phyloP scores from a whole-genome alignment of 2,888 invertebrate genomes.

The Ephialtes manifestator region DNA sequence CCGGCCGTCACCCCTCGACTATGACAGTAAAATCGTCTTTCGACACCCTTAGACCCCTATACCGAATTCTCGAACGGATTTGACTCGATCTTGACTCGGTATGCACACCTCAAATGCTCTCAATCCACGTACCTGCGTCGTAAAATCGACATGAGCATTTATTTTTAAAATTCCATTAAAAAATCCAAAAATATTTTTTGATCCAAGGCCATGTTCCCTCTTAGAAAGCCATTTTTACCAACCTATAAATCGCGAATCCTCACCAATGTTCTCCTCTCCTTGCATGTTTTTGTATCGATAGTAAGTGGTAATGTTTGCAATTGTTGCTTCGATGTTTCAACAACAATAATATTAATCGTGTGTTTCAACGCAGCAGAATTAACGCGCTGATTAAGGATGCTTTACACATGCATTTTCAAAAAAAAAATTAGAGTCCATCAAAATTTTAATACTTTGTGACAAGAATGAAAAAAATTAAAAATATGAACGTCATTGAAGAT shows the following conservation, averaged over 20 bases:
- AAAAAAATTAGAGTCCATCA: no score
- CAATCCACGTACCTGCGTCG: conserved; percentile 6
- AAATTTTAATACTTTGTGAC: no score
- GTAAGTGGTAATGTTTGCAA: conserved; percentile 31
- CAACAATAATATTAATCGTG: conserved; percentile 30
- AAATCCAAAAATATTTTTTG: not conserved
- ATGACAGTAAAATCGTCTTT: conserved; percentile 33
- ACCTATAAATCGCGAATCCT: conserved; percentile 42
- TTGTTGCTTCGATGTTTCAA: conserved; percentile 45
- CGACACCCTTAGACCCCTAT: conserved; percentile 1
- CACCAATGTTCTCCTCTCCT: not conserved
- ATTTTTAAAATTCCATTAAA: conserved; percentile 1
- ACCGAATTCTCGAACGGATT: conserved; percentile 43
- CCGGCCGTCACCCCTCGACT: conserved; percentile 77
- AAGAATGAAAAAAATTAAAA: no score
- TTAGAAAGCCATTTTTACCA: not conserved
- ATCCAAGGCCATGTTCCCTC: not conserved
- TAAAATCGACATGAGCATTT: conserved; percentile 20
- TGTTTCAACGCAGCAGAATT: conserved; percentile 31
- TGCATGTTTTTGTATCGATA: conserved; percentile 45
- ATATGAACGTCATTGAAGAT: no score
- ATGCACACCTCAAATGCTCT: conserved; percentile 36
- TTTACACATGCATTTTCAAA: no score
- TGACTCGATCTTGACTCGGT: conserved; percentile 34
- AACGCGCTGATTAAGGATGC: conserved; percentile 16